Evolutionary conservation across 2,797 vertebrate species (phyloP).

Genomic region (Channa striata): DNA sequence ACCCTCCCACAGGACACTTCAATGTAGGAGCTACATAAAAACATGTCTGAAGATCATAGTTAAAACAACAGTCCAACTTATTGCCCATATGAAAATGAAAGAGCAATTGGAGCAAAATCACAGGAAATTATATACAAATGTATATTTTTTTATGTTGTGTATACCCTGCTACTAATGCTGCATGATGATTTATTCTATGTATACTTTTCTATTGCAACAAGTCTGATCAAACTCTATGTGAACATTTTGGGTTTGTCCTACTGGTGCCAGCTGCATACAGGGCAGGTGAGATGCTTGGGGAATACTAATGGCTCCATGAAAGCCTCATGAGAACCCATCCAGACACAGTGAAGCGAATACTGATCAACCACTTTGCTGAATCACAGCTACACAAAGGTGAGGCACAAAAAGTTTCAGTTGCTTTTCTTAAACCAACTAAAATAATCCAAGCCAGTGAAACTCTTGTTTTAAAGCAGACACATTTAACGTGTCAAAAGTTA

Average conservation of each 20-base stretch:
- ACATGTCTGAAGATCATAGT: constrained; percentile 58
- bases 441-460: neutral
- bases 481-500: constrained; percentile 24
- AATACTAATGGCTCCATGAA: constrained; percentile 79
- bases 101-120: constrained; percentile 47
- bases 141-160: no score
- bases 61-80: constrained; percentile 66
- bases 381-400: constrained; percentile 64
- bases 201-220: neutral
- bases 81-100: constrained; percentile 56
- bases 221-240: constrained; percentile 30
- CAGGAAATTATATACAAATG: constrained; percentile 40
- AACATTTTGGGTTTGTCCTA: constrained; percentile 52
- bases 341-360: constrained; percentile 68
- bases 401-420: constrained; percentile 17
- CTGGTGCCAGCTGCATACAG: constrained; percentile 72
- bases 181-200: no score
- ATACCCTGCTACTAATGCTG: no score
- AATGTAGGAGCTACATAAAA: constrained; percentile 55
- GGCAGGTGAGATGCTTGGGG: constrained; percentile 56
- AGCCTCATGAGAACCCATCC: constrained; percentile 53
- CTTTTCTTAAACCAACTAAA: constrained; percentile 33
- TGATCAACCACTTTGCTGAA: constrained; percentile 76
- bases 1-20: constrained; percentile 62
- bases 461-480: constrained; percentile 16